Percentiles rank a stretch among this genome's conserved stretches.
phyloP scores from a whole-genome alignment of 2,888 invertebrate species.

The Luffia ferchaultella region DNA sequence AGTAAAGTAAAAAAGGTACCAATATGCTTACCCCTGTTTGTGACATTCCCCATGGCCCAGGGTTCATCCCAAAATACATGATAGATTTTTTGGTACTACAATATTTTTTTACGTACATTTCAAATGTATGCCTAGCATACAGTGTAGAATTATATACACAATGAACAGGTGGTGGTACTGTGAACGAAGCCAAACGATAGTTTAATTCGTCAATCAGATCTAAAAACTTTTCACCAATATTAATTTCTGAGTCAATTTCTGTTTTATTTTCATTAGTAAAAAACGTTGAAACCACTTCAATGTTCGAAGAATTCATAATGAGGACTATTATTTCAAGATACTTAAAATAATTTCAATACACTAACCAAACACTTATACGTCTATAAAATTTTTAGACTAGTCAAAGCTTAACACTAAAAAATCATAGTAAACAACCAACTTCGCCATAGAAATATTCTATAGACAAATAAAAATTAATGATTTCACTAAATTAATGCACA shows the following conservation, averaged over 20 bases:
- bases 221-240: constrained; percentile 32
- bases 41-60: constrained; percentile 95
- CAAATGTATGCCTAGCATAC: constrained; percentile 83
- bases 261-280: not conserved
- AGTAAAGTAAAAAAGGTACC: no score
- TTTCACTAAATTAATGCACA: no score
- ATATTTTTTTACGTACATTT: constrained; percentile 76
- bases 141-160: constrained; percentile 86
- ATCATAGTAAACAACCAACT: no score
- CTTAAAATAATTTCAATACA: no score
- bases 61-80: constrained; percentile 93
- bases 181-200: constrained; percentile 41
- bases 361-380: no score
- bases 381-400: no score
- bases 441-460: no score
- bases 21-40: constrained; percentile 81
- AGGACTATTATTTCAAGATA: no score
- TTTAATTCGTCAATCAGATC: constrained; percentile 46
- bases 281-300: not conserved
- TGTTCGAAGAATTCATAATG: not conserved
- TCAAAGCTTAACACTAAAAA: no score
- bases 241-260: not conserved
- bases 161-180: constrained; percentile 63
- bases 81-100: constrained; percentile 73
- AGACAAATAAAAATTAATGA: no score